These are phyloP conservation scores for Eretmocerus hayati DNA, from an alignment of 2,888 invertebrate genomes.

Conservation along the genomic window DNA sequence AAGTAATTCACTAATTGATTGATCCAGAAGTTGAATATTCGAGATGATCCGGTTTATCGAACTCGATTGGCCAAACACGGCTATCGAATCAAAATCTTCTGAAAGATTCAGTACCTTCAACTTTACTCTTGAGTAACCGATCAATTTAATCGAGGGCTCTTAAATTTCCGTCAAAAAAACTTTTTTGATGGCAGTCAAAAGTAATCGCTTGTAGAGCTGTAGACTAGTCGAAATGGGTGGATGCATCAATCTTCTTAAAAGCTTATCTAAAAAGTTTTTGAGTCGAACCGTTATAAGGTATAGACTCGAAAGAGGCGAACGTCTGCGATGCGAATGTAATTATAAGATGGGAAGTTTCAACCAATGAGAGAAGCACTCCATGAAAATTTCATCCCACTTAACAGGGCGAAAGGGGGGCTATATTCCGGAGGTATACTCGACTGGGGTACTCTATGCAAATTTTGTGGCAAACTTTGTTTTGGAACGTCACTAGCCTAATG, in stretches of 20 bases:
- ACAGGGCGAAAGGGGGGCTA: background rate
- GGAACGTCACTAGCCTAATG: conserved; percentile 17
- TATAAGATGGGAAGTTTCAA: conserved; percentile 20
- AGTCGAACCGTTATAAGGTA: conserved; percentile 17
- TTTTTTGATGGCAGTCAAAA: too few species aligned
- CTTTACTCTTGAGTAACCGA: too few species aligned
- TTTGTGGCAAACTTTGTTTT: conserved; percentile 21
- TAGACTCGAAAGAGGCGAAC: conserved; percentile 2
- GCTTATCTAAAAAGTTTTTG: conserved; percentile 16
- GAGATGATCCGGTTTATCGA: too few species aligned
- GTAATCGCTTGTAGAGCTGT: too few species aligned
- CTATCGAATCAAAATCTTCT: too few species aligned
- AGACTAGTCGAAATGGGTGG: too few species aligned
- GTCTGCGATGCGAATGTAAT: conserved; percentile 20
- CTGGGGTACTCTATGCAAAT: conserved; percentile 15
- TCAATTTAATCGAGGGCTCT: too few species aligned
- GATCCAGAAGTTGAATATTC: too few species aligned
- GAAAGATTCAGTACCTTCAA: too few species aligned
- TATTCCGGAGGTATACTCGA: background rate
- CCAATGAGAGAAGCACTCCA: conserved; percentile 8
- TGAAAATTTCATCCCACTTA: conserved; percentile 24
- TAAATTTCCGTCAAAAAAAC: too few species aligned
- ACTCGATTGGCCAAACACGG: too few species aligned
- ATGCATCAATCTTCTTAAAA: conserved; percentile 11
- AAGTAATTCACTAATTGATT: too few species aligned